Conservation (phyloP, 2,888 invertebrate species). For the Arge pagana region DNA sequence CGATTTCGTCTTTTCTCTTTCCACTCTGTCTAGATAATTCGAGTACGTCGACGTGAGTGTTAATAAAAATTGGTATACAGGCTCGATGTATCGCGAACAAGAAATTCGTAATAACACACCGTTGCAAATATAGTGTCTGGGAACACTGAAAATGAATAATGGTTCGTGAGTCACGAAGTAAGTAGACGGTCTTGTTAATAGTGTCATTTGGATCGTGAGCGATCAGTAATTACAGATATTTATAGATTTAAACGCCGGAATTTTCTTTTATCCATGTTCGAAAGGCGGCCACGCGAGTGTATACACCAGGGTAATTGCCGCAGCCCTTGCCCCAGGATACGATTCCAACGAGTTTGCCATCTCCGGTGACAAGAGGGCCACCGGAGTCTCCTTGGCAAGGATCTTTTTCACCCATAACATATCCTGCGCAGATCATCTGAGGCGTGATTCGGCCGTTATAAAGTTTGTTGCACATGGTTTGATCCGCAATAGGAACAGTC, state of each 20-base stretch:
- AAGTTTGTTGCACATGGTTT: slow-evolving; percentile 2
- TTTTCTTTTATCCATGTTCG: neutral
- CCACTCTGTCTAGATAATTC: no score
- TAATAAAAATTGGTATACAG: no score
- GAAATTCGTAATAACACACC: no score
- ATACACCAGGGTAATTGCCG: slow-evolving; percentile 13
- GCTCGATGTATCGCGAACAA: no score
- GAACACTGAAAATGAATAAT: no score
- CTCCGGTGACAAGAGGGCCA: slow-evolving; percentile 13
- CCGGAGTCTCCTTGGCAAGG: slow-evolving; percentile 19
- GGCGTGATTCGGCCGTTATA: slow-evolving; percentile 25
- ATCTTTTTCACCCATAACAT: slow-evolving; percentile 4
- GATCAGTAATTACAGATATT: no score
- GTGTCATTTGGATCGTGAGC: no score
- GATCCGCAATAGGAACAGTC: slow-evolving; percentile 2
- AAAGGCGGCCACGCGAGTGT: slow-evolving; percentile 2
- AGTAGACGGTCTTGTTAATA: no score
- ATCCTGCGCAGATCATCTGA: slow-evolving; percentile 17
- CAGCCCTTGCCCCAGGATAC: slow-evolving; percentile 19
- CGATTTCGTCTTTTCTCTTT: no score
- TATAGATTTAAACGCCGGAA: slow-evolving; percentile 8
- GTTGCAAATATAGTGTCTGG: no score
- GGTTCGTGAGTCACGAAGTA: no score
- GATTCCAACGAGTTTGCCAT: slow-evolving; percentile 9
- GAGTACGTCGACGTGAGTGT: no score